A percentile compares a stretch with the other conserved stretches of the same genome.
These are phyloP conservation scores for Poeciliopsis prolifica DNA, from an alignment of 2,113 vertebrate genomes.

Conservation along the genomic window DNA sequence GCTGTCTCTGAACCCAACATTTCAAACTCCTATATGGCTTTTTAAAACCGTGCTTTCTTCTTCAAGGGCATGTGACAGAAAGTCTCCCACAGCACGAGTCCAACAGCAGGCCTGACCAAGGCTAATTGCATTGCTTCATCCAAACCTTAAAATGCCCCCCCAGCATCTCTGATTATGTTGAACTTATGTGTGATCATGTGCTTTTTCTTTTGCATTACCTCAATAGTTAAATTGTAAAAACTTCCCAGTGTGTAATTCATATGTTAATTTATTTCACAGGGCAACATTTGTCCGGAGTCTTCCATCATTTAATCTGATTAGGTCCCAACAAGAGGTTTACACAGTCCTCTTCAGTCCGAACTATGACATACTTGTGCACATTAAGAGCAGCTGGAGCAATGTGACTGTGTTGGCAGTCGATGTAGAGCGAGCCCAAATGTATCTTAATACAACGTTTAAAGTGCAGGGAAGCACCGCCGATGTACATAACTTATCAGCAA, in stretches of 20 bases:
- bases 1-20: background rate
- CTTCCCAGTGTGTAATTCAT: conserved; percentile 36
- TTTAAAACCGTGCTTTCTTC: background rate
- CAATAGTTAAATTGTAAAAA: conserved; percentile 36
- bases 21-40: too few species aligned
- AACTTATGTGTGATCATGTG: conserved; percentile 50
- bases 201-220: conserved; percentile 18
- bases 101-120: conserved; percentile 35
- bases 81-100: conserved; percentile 25
- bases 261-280: conserved; percentile 34
- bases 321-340: conserved; percentile 20
- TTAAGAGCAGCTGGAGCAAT: conserved; percentile 32
- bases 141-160: conserved; percentile 35
- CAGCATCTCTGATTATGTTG: conserved; percentile 36
- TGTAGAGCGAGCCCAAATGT: conserved; percentile 58
- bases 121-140: conserved; percentile 47
- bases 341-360: conserved; percentile 40
- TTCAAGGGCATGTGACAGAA: conserved; percentile 52
- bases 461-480: conserved; percentile 45
- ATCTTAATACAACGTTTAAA: conserved; percentile 60
- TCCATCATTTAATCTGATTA: conserved; percentile 41
- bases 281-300: conserved; percentile 35
- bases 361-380: conserved; percentile 32
- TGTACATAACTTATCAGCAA: conserved; percentile 54
- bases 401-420: conserved; percentile 24